Percentiles rank a stretch among this genome's conserved stretches.
These are phyloP conservation scores for Lymantria monacha DNA, from an alignment of 2,888 invertebrate genomes.

Conservation along the genomic window DNA sequence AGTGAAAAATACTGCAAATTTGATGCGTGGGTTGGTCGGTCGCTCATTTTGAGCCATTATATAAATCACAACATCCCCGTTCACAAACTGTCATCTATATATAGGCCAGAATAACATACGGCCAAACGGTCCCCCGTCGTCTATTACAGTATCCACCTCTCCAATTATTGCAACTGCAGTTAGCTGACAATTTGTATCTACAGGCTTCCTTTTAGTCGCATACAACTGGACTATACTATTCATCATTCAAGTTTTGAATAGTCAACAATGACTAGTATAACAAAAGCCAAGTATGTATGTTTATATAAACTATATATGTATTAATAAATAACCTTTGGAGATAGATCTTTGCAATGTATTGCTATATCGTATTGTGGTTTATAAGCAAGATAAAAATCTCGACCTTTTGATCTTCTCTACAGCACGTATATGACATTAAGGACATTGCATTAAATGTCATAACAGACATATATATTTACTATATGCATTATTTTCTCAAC, in stretches of 20 bases:
- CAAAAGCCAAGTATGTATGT: no score
- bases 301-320: no score
- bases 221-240: background rate
- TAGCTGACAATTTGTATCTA: slow-evolving; percentile 56
- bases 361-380: no score
- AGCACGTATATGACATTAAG: background rate
- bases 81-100: slow-evolving; percentile 54
- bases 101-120: slow-evolving; percentile 52
- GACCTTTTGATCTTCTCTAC: slow-evolving; percentile 3
- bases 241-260: background rate
- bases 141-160: slow-evolving; percentile 54
- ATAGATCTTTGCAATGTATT: no score
- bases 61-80: slow-evolving; percentile 54
- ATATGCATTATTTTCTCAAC: background rate
- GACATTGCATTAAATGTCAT: background rate
- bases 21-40: no score
- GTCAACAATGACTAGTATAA: no score
- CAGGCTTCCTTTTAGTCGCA: slow-evolving; percentile 53
- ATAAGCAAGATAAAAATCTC: slow-evolving; percentile 1
- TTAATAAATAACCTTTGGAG: no score
- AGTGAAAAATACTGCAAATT: no score
- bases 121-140: slow-evolving; percentile 49
- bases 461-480: background rate
- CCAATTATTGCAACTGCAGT: slow-evolving; percentile 65
- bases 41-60: slow-evolving; percentile 32